Evolutionary conservation across 2,113 vertebrate genomes (phyloP), one percentile per base, ranked within the genome.

Genomic region (Pygoscelis antarcticus): DNA sequence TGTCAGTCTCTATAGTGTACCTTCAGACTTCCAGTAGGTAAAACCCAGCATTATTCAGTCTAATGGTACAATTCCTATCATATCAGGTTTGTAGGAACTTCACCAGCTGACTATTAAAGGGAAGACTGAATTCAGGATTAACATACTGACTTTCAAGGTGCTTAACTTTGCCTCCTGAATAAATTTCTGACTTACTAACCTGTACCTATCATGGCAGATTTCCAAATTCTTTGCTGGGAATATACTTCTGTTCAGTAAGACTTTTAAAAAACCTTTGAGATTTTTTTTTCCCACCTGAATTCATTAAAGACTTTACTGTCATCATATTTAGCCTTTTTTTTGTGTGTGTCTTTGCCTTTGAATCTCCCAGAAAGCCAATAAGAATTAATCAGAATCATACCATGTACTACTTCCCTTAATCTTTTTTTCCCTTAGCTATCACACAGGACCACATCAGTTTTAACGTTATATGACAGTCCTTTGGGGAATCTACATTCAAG

Each of bases 301-400:
- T 79, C 65, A 77, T 92, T 90, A 90, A 90, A 94, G 61, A 20
- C 54, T 93, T 96, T 91, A 83, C 85, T 89, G 74, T 93, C 90
- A 70, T 83, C 80, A 40, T 94, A 92, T 76, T 93, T 96, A 89
- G 81, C 77, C 84, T 94, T 93, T 94, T 34, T 34, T 60, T 2
- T 83, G 27, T 85, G 38, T 55, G 34, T 4, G 2, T 71, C 55
- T 93, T 52, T 83, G 51, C 55, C 83, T 96, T 78, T 92, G 89
- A 93, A 81, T 86, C 61, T 89, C 87, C 42, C 57, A 91, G 87
- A 94, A 96, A 97, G 81, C 74, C 83, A 89, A n/a, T 89, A 79
- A 84, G 69, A 95, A 92, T 96, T 71, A 77, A 83, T 82, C 65
- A 82, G 83, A 87, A 61, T 84, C 34, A 49, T 55, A 82, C 52